phyloP scores from a whole-genome alignment of 2,113 vertebrate genomes.

The Bos taurus region DNA sequence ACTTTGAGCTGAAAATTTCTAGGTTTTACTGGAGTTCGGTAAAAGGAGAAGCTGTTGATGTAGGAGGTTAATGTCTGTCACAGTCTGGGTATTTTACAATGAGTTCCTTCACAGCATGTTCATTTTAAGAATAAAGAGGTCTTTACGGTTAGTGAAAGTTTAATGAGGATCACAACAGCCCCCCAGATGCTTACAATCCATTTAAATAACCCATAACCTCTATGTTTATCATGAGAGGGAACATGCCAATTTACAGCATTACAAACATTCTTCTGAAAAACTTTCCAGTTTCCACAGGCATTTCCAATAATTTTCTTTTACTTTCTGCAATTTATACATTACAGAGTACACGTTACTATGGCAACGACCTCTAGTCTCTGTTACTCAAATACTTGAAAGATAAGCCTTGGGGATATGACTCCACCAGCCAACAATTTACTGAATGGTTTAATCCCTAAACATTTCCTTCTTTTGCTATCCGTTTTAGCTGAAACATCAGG shows the following conservation, averaged over 20 bases:
- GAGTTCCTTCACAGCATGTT: constrained; percentile 62
- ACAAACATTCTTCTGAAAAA: constrained; percentile 44
- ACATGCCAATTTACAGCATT: background rate
- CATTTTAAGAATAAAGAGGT: constrained; percentile 66
- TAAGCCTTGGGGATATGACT: background rate
- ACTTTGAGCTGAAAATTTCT: constrained; percentile 30
- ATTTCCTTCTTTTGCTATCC: background rate
- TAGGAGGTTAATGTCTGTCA: constrained; percentile 64
- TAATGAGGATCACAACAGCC: constrained; percentile 65
- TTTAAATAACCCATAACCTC: constrained; percentile 64
- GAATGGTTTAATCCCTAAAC: background rate
- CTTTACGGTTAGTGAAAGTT: constrained; percentile 60
- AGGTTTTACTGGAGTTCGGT: constrained; percentile 47
- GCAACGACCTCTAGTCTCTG: constrained; percentile 31
- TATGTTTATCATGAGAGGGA: constrained; percentile 43
- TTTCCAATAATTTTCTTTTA: background rate
- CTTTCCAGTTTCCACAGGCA: background rate
- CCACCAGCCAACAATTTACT: background rate
- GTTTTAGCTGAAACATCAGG: background rate
- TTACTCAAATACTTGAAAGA: background rate
- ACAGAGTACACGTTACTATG: background rate
- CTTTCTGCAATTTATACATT: constrained; percentile 13
- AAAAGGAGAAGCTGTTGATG: constrained; percentile 41
- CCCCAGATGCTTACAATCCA: constrained; percentile 38
- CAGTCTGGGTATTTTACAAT: constrained; percentile 54